These are phyloP conservation scores for Strigamia crassipes DNA, from an alignment of 2,888 invertebrate species.

Conservation along the genomic window DNA sequence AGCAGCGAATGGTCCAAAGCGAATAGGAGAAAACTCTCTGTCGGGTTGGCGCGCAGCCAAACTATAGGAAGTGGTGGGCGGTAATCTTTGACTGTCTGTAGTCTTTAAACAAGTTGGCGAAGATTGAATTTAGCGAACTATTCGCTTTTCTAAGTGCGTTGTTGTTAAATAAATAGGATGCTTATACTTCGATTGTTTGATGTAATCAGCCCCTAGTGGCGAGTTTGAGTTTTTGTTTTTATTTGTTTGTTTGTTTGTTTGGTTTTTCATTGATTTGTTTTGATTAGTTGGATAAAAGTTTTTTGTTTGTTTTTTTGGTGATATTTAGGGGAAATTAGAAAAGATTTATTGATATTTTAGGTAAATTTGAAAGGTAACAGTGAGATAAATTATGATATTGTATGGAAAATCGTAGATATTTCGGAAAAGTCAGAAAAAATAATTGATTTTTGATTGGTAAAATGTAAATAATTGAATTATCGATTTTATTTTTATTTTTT, in stretches of 20 bases:
- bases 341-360: too few relatives aligned
- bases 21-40: neutral
- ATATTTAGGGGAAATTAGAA: too few relatives aligned
- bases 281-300: too few relatives aligned
- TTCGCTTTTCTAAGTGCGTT: neutral
- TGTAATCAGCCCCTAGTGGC: neutral
- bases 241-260: neutral
- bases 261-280: neutral
- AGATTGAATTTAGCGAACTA: neutral
- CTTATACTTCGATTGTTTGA: neutral
- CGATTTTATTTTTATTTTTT: too few relatives aligned
- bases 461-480: too few relatives aligned
- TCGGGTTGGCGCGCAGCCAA: neutral
- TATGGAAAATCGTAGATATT: too few relatives aligned
- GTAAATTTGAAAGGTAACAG: too few relatives aligned
- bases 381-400: too few relatives aligned
- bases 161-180: neutral
- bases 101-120: neutral
- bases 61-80: neutral
- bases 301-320: too few relatives aligned
- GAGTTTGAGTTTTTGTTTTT: too few relatives aligned
- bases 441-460: too few relatives aligned
- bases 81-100: constrained; percentile 24
- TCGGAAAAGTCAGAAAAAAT: too few relatives aligned
- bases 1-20: constrained; percentile 15